A percentile compares a stretch with the other conserved stretches of the same genome.
Evolutionary conservation across 2,113 vertebrate species (phyloP).

Genomic region (Microtus oregoni): DNA sequence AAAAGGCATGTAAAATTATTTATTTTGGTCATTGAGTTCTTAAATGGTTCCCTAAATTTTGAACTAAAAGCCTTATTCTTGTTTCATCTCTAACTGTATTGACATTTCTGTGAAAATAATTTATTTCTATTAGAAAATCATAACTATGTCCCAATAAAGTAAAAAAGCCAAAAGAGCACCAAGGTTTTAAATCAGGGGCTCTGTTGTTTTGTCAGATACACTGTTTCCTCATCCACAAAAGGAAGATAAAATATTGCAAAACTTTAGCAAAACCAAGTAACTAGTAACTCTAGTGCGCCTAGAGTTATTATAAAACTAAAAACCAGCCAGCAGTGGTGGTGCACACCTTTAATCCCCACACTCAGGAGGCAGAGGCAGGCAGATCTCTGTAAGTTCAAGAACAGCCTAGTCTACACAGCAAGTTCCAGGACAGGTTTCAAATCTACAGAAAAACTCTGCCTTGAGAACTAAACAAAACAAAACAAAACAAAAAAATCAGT

Average conservation of each 20-base stretch:
- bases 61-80: neutral
- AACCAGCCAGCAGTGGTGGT: neutral
- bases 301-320: neutral
- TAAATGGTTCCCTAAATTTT: neutral
- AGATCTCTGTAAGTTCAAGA: too few relatives aligned
- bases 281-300: neutral
- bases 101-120: neutral
- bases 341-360: too few relatives aligned
- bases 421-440: too few relatives aligned
- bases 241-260: neutral
- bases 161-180: neutral
- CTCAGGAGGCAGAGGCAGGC: too few relatives aligned
- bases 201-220: neutral
- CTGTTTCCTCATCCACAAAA: neutral
- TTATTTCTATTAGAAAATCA: conserved; percentile 23
- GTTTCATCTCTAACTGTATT: neutral
- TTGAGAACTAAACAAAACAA: too few relatives aligned
- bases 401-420: too few relatives aligned
- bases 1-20: neutral
- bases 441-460: too few relatives aligned
- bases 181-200: neutral
- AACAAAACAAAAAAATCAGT: neutral
- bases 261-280: neutral
- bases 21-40: neutral
- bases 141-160: neutral